A percentile compares a stretch with the other conserved stretches of the same genome.
Evolutionary conservation across 2,888 invertebrate species (phyloP).

Genomic region (Notodonta ziczac): DNA sequence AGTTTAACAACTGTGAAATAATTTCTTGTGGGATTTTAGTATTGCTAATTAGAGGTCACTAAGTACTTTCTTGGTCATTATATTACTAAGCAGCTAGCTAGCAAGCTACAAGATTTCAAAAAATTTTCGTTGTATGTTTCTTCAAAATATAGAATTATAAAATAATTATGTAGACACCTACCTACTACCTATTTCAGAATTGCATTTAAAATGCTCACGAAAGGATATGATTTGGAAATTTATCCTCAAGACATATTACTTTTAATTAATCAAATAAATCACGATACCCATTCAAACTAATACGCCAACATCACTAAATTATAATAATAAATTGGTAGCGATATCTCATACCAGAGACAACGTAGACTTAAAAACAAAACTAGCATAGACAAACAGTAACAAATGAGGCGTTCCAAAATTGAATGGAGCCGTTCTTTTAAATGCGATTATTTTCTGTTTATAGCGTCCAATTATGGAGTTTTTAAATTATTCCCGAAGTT

Average conservation of each 20-base stretch:
- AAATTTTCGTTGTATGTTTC: no score
- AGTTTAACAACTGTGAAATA: background rate
- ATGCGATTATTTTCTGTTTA: constrained; percentile 10
- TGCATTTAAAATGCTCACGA: background rate
- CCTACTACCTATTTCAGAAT: no score
- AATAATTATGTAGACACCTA: no score
- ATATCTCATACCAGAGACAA: constrained; percentile 10
- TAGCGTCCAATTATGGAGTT: constrained; percentile 8
- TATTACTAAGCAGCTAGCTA: no score
- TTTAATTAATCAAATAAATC: constrained; percentile 9
- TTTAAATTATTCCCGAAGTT: constrained; percentile 8
- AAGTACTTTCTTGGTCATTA: no score
- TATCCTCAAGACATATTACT: background rate
- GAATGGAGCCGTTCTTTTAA: constrained; percentile 7
- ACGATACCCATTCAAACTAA: constrained; percentile 6
- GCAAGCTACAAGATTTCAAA: no score
- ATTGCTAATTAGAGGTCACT: background rate
- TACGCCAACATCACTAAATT: constrained; percentile 9
- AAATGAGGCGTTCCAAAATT: constrained; percentile 9
- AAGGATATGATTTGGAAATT: background rate
- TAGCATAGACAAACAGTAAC: constrained; percentile 7
- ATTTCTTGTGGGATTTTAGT: background rate
- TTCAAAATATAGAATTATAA: no score
- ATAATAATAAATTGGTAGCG: constrained; percentile 6
- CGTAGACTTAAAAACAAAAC: constrained; percentile 8